Percentiles rank a stretch among this genome's conserved stretches.
Evolutionary conservation across 2,113 vertebrate genomes (phyloP).

Genomic region (Hymenochirus boettgeri): DNA sequence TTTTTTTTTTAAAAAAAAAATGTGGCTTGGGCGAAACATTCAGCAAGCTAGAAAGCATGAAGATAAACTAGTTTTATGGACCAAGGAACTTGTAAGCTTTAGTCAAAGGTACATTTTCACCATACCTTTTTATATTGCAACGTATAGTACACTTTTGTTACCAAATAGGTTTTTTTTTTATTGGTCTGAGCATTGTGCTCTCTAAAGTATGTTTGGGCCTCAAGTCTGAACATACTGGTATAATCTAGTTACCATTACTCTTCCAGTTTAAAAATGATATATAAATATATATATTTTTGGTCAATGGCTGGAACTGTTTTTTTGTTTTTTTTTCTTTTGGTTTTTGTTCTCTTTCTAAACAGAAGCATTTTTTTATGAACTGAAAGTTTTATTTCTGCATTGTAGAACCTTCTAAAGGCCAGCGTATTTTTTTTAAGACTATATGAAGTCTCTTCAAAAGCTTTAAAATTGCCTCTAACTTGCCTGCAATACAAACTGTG

Average conservation of each 20-base stretch:
- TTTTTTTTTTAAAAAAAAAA: constrained; percentile 75
- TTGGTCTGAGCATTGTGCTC: constrained; percentile 80
- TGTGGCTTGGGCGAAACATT: constrained; percentile 65
- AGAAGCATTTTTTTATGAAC: constrained; percentile 63
- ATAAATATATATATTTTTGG: constrained; percentile 62
- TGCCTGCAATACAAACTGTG: constrained; percentile 89
- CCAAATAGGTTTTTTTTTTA: constrained; percentile 93
- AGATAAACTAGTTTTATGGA: constrained; percentile 95
- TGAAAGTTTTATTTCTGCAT: constrained; percentile 56
- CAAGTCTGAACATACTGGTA: constrained; percentile 70
- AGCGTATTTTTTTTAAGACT: constrained; percentile 84
- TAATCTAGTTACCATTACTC: constrained; percentile 73
- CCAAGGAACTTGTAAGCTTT: constrained; percentile 99
- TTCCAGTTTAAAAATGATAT: constrained; percentile 61
- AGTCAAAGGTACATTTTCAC: constrained; percentile 99
- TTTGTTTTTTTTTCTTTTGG: constrained; percentile 58
- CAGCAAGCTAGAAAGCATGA: constrained; percentile 73
- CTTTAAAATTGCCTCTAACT: constrained; percentile 99
- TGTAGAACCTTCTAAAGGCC: constrained; percentile 87
- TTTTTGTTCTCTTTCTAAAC: constrained; percentile 74
- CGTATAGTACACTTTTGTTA: constrained; percentile 98
- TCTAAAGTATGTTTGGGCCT: constrained; percentile 72
- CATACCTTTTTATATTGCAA: constrained; percentile 95
- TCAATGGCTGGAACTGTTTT: constrained; percentile 72
- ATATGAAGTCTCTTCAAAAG: constrained; percentile 98